Conservation (phyloP, 2,888 invertebrate genomes). For the Pandemis heparana region DNA sequence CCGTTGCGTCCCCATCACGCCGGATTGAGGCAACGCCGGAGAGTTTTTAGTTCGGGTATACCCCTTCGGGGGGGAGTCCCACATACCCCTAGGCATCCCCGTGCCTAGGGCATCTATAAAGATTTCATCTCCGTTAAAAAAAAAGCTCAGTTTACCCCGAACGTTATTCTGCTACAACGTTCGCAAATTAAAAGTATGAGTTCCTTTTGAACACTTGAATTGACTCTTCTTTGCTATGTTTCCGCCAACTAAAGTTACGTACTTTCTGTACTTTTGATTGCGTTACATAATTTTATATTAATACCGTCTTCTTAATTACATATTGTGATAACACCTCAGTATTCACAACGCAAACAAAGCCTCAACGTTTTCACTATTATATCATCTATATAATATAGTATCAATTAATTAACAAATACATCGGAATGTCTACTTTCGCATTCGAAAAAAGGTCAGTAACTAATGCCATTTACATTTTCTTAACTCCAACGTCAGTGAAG, state of each 20-base stretch:
- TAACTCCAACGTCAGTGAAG: not conserved
- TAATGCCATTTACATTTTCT: not conserved
- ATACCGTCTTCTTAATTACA: not conserved
- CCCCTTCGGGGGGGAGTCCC: too few species aligned
- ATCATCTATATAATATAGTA: not conserved
- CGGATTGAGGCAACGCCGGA: too few species aligned
- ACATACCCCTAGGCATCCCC: too few species aligned
- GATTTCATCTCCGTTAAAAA: too few species aligned
- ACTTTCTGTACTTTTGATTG: not conserved
- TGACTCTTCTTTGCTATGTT: too few species aligned
- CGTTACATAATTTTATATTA: not conserved
- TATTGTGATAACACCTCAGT: not conserved
- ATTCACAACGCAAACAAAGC: not conserved
- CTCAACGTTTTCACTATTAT: not conserved
- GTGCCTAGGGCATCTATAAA: too few species aligned
- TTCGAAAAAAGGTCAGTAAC: not conserved
- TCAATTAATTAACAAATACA: slow-evolving; percentile 1
- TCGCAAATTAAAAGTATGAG: too few species aligned
- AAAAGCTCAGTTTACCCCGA: too few species aligned
- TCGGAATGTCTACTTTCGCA: not conserved
- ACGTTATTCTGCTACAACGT: too few species aligned
- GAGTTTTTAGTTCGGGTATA: too few species aligned
- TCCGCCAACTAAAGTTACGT: not conserved
- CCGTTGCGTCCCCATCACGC: too few species aligned
- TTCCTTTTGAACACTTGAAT: too few species aligned